A percentile compares a stretch with the other conserved stretches of the same genome.
These are phyloP conservation scores for Dromiciops gliroides DNA, from an alignment of 2,113 vertebrate species.

Conservation along the genomic window DNA sequence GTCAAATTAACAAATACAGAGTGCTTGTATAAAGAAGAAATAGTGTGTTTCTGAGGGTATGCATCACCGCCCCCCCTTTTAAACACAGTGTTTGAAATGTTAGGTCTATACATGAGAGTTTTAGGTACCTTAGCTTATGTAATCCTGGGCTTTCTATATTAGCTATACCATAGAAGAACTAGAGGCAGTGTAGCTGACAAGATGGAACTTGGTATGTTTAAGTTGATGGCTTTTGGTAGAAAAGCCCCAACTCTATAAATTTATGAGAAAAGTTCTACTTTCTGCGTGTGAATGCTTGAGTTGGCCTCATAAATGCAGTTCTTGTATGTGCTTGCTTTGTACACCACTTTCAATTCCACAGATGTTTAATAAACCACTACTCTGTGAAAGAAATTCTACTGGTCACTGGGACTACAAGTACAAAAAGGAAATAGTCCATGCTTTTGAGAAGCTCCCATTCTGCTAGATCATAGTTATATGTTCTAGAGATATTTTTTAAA, in stretches of 20 bases:
- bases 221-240: slow-evolving; percentile 9
- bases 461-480: background rate
- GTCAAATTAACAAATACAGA: background rate
- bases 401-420: background rate
- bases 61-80: background rate
- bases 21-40: background rate
- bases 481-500: background rate
- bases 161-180: background rate
- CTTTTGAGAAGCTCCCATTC: background rate
- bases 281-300: background rate
- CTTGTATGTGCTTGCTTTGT: background rate
- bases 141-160: background rate
- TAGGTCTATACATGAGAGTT: background rate
- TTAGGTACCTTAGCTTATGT: background rate
- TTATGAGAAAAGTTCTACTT: background rate
- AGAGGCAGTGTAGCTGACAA: slow-evolving; percentile 13
- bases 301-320: background rate
- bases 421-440: background rate
- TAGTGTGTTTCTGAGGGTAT: background rate
- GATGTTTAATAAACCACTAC: background rate
- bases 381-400: background rate
- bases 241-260: background rate
- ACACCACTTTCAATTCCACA: background rate
- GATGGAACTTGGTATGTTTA: slow-evolving; percentile 1
- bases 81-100: background rate